These are phyloP conservation scores for Asobara japonica DNA, from an alignment of 1,140 invertebrate species.

Conservation along the genomic window DNA sequence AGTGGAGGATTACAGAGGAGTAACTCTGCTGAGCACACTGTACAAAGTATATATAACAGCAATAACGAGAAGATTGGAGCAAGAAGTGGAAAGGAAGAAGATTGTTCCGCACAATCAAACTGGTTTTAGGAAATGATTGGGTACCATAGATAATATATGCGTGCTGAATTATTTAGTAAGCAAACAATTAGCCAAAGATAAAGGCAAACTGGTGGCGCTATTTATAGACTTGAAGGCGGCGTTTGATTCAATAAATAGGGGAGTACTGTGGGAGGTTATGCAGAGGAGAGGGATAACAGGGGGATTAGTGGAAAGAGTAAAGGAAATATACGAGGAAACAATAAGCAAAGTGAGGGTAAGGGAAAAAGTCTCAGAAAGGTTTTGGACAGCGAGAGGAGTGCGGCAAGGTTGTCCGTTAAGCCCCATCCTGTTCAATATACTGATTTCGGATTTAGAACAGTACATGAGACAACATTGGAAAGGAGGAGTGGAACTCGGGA, in stretches of 20 bases:
- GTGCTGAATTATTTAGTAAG: too few relatives aligned
- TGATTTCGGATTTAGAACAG: constrained; percentile 25
- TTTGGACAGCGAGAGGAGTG: constrained; percentile 25
- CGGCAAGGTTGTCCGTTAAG: constrained; percentile 30
- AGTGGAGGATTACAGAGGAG: constrained; percentile 44
- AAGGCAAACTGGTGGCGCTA: constrained; percentile 13
- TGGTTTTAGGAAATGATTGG: too few relatives aligned
- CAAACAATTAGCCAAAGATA: too few relatives aligned
- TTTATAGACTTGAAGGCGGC: constrained; percentile 36
- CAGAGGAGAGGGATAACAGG: constrained; percentile 19
- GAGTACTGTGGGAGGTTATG: constrained; percentile 29
- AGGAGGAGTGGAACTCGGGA: constrained; percentile 23
- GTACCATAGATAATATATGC: too few relatives aligned
- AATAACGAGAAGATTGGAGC: too few relatives aligned
- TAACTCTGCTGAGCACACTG: too few relatives aligned
- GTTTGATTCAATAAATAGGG: constrained; percentile 32
- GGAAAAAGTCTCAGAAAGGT: not conserved
- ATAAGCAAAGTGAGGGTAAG: not conserved
- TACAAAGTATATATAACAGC: too few relatives aligned
- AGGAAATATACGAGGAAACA: constrained; percentile 29
- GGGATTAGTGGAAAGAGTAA: constrained; percentile 24
- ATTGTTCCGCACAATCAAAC: too few relatives aligned
- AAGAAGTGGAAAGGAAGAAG: too few relatives aligned
- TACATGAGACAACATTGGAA: constrained; percentile 14
- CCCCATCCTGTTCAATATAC: constrained; percentile 30